Percentiles rank a stretch among this genome's conserved stretches.
These are phyloP conservation scores for Sisor rabdophorus DNA, from an alignment of 2,113 vertebrate species.

Conservation along the genomic window DNA sequence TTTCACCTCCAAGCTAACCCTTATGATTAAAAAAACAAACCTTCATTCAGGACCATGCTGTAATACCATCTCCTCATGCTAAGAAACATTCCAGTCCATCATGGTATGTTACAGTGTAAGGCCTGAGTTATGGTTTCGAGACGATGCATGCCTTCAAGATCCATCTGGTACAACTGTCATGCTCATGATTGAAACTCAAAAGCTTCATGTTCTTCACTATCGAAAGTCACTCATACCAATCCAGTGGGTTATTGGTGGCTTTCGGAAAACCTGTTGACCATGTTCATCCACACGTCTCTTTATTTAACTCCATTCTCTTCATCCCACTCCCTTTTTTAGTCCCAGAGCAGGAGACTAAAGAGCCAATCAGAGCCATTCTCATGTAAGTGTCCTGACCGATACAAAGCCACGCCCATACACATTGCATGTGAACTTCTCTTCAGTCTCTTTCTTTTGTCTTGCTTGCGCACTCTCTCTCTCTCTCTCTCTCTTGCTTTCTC, in stretches of 20 bases:
- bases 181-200: not conserved
- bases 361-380: slow-evolving; percentile 92
- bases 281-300: slow-evolving; percentile 73
- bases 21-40: not conserved
- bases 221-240: slow-evolving; percentile 32
- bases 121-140: not conserved
- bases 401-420: slow-evolving; percentile 59
- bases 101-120: not conserved
- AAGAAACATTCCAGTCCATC: slow-evolving; percentile 1
- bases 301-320: slow-evolving; percentile 71
- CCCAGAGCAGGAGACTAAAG: slow-evolving; percentile 89
- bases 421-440: slow-evolving; percentile 43
- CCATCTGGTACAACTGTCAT: slow-evolving; percentile 1
- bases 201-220: slow-evolving; percentile 6
- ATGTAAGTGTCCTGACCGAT: slow-evolving; percentile 84
- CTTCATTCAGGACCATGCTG: not conserved
- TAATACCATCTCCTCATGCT: slow-evolving; percentile 1
- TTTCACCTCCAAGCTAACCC: not conserved
- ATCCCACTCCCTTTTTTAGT: slow-evolving; percentile 77
- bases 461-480: slow-evolving; percentile 2
- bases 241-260: slow-evolving; percentile 22
- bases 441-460: slow-evolving; percentile 2
- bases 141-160: not conserved
- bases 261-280: slow-evolving; percentile 47
- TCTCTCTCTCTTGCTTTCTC: not conserved